Conservation (phyloP, 2,113 vertebrate species). For the Lynx canadensis region DNA sequence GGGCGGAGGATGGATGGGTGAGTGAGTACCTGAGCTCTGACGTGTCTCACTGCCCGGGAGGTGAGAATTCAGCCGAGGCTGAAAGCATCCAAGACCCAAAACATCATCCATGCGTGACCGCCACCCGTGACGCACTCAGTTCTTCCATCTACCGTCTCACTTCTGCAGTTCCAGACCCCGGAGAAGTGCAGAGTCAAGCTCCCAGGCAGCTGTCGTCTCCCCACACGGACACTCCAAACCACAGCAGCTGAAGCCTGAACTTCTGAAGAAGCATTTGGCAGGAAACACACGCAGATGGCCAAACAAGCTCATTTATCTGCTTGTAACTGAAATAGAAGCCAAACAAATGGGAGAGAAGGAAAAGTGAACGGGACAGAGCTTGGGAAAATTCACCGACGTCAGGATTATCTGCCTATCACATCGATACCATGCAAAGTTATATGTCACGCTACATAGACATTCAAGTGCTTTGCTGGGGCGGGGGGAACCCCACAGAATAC, state of each 20-base stretch:
- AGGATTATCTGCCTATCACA: background rate
- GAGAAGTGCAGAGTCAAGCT: background rate
- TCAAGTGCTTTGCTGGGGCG: background rate
- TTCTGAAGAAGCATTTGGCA: conserved; percentile 31
- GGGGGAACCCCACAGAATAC: background rate
- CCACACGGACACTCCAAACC: background rate
- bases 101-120: background rate
- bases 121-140: rapidly evolving
- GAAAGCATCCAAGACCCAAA: background rate
- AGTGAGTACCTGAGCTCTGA: background rate
- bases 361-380: background rate
- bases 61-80: background rate
- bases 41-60: background rate
- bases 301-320: background rate
- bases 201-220: background rate
- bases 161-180: background rate
- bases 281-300: conserved; percentile 43
- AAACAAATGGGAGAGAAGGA: background rate
- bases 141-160: background rate
- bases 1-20: background rate
- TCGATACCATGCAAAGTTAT: background rate
- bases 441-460: background rate
- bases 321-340: conserved; percentile 32
- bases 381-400: background rate
- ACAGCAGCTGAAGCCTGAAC: background rate